phyloP scores from a whole-genome alignment of 2,113 vertebrate species.

The Urocitellus parryii region DNA sequence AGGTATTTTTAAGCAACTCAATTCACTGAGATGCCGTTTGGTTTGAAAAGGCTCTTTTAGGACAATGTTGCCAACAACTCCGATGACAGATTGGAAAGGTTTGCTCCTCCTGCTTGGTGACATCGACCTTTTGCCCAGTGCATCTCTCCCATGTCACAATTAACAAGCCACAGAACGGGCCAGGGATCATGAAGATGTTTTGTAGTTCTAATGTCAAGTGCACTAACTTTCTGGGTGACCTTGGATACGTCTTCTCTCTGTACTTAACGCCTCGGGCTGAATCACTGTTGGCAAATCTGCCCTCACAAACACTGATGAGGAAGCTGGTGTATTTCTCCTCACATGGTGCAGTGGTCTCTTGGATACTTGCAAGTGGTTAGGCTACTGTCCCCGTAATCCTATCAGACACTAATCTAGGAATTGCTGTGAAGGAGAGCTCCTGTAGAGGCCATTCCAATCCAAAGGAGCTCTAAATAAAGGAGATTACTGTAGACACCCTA shows the following conservation, averaged over 20 bases:
- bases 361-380: fast-evolving
- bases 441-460: not conserved
- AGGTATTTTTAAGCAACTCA: not conserved
- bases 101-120: too few species aligned
- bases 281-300: not conserved
- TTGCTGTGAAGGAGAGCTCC: not conserved
- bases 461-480: not conserved
- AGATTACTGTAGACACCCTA: too few species aligned
- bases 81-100: not conserved
- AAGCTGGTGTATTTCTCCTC: fast-evolving
- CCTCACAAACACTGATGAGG: not conserved
- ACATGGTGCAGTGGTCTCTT: too few species aligned
- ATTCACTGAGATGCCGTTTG: not conserved
- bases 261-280: too few species aligned
- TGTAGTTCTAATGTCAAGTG: not conserved
- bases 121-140: fast-evolving
- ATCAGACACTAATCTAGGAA: not conserved
- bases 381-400: not conserved
- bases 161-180: not conserved
- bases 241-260: fast-evolving
- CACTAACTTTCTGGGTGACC: too few species aligned
- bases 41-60: not conserved
- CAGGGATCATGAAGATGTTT: not conserved
- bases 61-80: not conserved
- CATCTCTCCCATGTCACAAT: not conserved